Evolutionary conservation across 2,113 vertebrate genomes (phyloP), one percentile per base, ranked within the genome.

Genomic region (Mormoops blainvillei): DNA sequence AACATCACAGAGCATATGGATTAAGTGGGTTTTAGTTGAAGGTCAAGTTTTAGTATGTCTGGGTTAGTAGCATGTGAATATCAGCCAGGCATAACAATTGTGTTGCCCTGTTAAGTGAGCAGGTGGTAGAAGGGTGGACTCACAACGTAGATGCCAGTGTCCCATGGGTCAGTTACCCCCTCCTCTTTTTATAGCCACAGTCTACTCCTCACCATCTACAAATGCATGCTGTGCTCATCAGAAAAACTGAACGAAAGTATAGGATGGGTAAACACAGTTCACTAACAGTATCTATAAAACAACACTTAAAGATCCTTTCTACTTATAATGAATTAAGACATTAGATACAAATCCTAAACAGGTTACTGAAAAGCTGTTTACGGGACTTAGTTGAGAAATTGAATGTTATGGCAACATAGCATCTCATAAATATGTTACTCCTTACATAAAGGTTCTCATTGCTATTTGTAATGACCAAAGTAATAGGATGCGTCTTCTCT

Each of bases 1-100:
- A 92, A 78, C 61, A 92, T 87, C 84, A 85, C 15, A 92, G 22
- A 94, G 78, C 63, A 80, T 15, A 33, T 77, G 76, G 92, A 90
- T 93, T 94, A 95, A 96, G 58, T 85, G 85, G 61, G 65, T 68
- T 87, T 94, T 90, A 73, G 52, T 77, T 71, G 58, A 96, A 97
- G 94, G 50, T 95, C 87, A 92, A 83, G 70, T 43, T 90, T 93
- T 71, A 92, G 68, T 71, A 61, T 41, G 52, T 67, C 56, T 13
- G 10, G 45, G 50, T 70, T 56, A 41, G 86, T 48, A 93, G 93
- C 45, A 88, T 82, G 82, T 54, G 77, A 54, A 56, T 86, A 58
- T 26, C 74, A 77, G 52, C 36, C 74, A 86, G 43, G 63, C 67
- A 81, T 81, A 58, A 73, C 26, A 36, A 87, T 45, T 2, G 1